Evolutionary conservation across 2,888 invertebrate species (phyloP).

Genomic region (Amphipyra tragopoginis): DNA sequence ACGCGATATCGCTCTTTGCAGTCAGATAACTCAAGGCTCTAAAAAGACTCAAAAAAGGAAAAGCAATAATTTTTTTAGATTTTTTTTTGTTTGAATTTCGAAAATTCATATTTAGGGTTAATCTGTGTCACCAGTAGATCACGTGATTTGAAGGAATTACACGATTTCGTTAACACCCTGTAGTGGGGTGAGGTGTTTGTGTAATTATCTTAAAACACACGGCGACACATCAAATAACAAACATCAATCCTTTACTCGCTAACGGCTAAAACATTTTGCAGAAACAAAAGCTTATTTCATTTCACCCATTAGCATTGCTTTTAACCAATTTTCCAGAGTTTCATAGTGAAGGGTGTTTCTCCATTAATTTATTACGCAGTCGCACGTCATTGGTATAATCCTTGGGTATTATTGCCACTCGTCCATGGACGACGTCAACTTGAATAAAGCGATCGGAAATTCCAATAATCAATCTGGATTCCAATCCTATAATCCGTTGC

Average conservation of each 20-base stretch:
- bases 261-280: background rate
- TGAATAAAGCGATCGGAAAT: constrained; percentile 67
- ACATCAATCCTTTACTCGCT: background rate
- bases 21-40: no score
- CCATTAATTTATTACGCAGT: constrained; percentile 30
- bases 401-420: constrained; percentile 31
- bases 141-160: no score
- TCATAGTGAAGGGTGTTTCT: constrained; percentile 9
- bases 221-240: background rate
- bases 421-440: constrained; percentile 43
- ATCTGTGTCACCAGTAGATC: no score
- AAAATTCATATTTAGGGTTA: no score
- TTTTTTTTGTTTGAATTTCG: no score
- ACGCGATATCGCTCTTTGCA: no score
- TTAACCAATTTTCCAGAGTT: constrained; percentile 19
- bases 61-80: no score
- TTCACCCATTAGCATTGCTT: constrained; percentile 17
- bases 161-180: no score
- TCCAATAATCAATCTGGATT: constrained; percentile 73
- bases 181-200: no score
- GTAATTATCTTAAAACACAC: no score
- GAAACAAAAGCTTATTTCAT: constrained; percentile 11
- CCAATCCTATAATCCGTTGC: constrained; percentile 69
- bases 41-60: no score
- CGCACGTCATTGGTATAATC: constrained; percentile 24